phyloP scores from a whole-genome alignment of 2,113 vertebrate genomes.

The Oreotrochilus melanogaster region DNA sequence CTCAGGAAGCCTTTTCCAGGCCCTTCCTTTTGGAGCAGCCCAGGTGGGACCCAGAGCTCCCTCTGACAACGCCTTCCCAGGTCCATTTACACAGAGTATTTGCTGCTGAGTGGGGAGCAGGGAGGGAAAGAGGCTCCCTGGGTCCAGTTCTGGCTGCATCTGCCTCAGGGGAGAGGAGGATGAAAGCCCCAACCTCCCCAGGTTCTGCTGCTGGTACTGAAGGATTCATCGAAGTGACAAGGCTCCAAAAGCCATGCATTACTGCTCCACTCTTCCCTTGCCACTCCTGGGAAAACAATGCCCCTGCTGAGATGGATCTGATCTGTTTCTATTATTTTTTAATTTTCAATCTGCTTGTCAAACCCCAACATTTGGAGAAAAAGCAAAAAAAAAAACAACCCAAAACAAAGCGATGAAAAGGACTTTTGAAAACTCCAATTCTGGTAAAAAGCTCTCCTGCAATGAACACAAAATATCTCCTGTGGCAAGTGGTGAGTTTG shows the following conservation, averaged over 20 bases:
- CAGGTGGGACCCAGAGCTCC: fast-evolving
- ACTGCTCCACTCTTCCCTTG: not conserved
- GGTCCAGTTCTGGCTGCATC: not conserved
- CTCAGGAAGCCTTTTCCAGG: too few species aligned
- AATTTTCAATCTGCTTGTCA: conserved; percentile 47
- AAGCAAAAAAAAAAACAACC: not conserved
- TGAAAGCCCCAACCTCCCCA: not conserved
- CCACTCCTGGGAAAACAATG: conserved; percentile 42
- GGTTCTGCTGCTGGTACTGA: not conserved
- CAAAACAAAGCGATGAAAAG: conserved; percentile 7
- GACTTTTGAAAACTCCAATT: conserved; percentile 16
- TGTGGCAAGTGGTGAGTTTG: conserved; percentile 26
- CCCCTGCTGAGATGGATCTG: conserved; percentile 37
- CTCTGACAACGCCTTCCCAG: fast-evolving
- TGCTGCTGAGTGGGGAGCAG: not conserved
- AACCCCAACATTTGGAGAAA: not conserved
- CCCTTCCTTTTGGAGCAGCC: fast-evolving
- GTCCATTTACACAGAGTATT: not conserved
- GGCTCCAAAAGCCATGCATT: conserved; percentile 32
- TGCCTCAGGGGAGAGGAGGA: not conserved
- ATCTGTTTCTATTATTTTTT: conserved; percentile 61
- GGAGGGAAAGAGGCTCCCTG: fast-evolving
- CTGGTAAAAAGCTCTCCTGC: conserved; percentile 31
- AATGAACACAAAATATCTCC: conserved; percentile 19
- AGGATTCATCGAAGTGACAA: conserved; percentile 57